These are phyloP conservation scores for Xiphorhynchus elegans DNA, from an alignment of 2,113 vertebrate species.

Conservation along the genomic window DNA sequence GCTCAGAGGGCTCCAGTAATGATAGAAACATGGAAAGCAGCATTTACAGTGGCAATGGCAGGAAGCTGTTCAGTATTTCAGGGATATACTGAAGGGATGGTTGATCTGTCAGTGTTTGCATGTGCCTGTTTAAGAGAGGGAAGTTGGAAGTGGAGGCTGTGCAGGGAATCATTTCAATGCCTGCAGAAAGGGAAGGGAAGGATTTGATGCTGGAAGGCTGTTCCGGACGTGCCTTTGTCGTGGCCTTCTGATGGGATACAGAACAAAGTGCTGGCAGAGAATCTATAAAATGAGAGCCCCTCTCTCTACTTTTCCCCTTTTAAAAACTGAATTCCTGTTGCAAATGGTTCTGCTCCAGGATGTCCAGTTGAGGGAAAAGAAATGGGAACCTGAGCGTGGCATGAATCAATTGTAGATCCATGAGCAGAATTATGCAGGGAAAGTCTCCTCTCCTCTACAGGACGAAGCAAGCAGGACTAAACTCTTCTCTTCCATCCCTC, in stretches of 20 bases:
- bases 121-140: neutral
- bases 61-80: neutral
- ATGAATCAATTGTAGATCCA: neutral
- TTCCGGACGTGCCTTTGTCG: neutral
- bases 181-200: neutral
- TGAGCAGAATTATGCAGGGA: neutral
- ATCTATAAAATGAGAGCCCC: neutral
- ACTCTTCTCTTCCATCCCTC: neutral
- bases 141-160: neutral
- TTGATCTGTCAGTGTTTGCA: neutral
- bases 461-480: constrained; percentile 27
- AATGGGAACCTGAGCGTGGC: neutral
- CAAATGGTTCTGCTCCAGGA: neutral
- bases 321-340: neutral
- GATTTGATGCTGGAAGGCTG: neutral
- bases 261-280: neutral
- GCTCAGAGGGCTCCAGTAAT: neutral
- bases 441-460: neutral
- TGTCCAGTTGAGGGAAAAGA: neutral
- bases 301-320: neutral
- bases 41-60: neutral
- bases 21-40: neutral
- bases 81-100: neutral
- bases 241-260: neutral
- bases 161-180: neutral